Base-by-base conservation (phyloP, 1,140 invertebrate genomes). In the Drosophila serrata region DNA sequence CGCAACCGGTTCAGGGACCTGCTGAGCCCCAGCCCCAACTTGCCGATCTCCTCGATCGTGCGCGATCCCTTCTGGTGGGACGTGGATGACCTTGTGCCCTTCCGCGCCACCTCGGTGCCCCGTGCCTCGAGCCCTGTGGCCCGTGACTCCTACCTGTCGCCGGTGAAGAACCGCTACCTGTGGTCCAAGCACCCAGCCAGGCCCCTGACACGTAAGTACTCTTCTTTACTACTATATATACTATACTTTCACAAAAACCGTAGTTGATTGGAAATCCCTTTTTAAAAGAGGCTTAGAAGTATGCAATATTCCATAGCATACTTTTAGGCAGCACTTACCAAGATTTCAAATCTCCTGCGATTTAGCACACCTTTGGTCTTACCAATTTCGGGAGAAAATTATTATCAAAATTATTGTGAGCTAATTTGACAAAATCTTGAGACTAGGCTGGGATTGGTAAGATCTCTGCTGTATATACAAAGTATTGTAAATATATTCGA, bases 111-210 rank as follows among this genome's bases (percentile, higher is more conserved):
- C 87, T 92, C 91, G 67, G 84, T 90, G 87, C 97, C 96, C 60
- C 80, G 90, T 57, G 90, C 73, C 51, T 92, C 90, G 48, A 92
- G 90, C 78, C 97, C 96, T 88, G 97, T 96, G 94, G 94, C 97
- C 82, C 94, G 97, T 67, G 96, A 97, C 94, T 97, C 96, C 84
- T 98, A 97, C 94, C 95, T 97, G 90, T 97, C 96, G 80, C 97
- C 97, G 53, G 95, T 97, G 91, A 97, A 97, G 94, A 96, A 96
- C 93, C 96, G 95, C 93, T 97, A 97, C 94, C 94, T 97, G 79
- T 97, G 97, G 97, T 96, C 96, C 92, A 95, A 96, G 93, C 97
- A 98, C 93, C 97, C 97, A 90, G 95, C 97, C 93, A 96, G 97
- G 94, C 96, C 97, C 92, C 96, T 97, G 93, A 97, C 91, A 76